Evolutionary conservation across 2,888 invertebrate species (phyloP), one percentile per base, ranked within the genome.

Genomic region (Lochmaea capreae): DNA sequence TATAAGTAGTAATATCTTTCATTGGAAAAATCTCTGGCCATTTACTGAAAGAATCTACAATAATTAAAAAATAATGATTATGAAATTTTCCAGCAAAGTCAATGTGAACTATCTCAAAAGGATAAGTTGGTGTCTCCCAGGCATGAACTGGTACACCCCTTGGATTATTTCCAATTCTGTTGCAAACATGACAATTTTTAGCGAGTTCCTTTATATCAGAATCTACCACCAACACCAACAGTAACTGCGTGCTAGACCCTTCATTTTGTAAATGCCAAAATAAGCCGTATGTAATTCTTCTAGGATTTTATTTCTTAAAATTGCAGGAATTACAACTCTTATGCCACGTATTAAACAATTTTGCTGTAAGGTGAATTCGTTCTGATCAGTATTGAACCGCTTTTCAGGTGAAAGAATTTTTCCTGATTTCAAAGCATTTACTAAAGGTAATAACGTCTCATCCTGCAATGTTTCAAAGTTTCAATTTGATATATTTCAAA

Each of bases 91-190:
- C 73, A 26, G 76, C 71, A 63, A 61, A 72, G 42, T 73, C 70
- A 22, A 71, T 65, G n/a, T 73, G 71, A 8, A 76, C 67, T 49
- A 67, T n/a, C 26, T 76, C 69, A 49, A 67, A 71, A 33, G 72
- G 63, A 49, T 81, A 79, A 49, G 86, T 82, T 6, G 85, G 86
- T 59, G 82, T 75, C 72, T 87, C 86, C 49, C 76, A 74, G 12
- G 83, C 83, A 78, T 86, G 82, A 33, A 73, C 72, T 59, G 78
- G 79, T 39, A 77, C 77, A 82, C 83, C 3, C 79, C 10, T 26
- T 11, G 67, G 57, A 6, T 67, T 69, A 57, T 73, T 73, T 67
- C 65, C 67, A 1, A 58, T 39, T 61, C 43, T 43, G 43, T 71
- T 67, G 39, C 73, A 76, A 16, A 65, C 12, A 33, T 14, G 12